phyloP scores from a whole-genome alignment of 1,140 invertebrate genomes.

The Agrilus planipennis region DNA sequence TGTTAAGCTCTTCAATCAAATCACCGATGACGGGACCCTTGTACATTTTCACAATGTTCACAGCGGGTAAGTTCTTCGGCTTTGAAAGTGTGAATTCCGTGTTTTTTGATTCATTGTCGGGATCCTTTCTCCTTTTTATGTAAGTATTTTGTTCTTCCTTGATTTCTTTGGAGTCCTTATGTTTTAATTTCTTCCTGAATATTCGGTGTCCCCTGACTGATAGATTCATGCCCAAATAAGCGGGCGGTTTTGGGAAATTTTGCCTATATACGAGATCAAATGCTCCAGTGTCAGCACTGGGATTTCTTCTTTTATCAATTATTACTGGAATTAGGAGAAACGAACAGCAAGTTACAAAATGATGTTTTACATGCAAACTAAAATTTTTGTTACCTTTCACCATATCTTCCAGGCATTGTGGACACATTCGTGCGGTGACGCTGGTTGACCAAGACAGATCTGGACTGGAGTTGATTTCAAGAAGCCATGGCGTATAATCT shows the following conservation, averaged over 20 bases:
- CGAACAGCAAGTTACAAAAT: background rate
- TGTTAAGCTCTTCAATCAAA: constrained; percentile 39
- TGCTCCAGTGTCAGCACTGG: constrained; percentile 68
- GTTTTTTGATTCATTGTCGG: constrained; percentile 20
- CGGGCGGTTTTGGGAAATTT: constrained; percentile 57
- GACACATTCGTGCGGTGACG: constrained; percentile 76
- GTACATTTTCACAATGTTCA: constrained; percentile 17
- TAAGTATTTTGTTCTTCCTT: constrained; percentile 9
- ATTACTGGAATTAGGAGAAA: constrained; percentile 55
- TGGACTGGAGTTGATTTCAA: constrained; percentile 91
- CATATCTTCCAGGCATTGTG: constrained; percentile 79
- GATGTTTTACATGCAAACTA: background rate
- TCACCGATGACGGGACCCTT: constrained; percentile 43
- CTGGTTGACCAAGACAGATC: constrained; percentile 80
- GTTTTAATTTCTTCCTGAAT: constrained; percentile 20
- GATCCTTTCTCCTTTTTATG: constrained; percentile 9
- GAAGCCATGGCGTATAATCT: constrained; percentile 80
- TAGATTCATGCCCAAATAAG: constrained; percentile 69
- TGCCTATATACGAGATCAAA: constrained; percentile 79
- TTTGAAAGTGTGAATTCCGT: constrained; percentile 11
- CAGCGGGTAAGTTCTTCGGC: constrained; percentile 17
- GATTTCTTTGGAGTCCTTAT: background rate
- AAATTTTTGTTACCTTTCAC: constrained; percentile 62
- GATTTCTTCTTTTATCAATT: constrained; percentile 66
- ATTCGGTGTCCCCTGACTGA: constrained; percentile 49